Evolutionary conservation across 2,888 invertebrate genomes (phyloP).

Genomic region (Patella depressa): DNA sequence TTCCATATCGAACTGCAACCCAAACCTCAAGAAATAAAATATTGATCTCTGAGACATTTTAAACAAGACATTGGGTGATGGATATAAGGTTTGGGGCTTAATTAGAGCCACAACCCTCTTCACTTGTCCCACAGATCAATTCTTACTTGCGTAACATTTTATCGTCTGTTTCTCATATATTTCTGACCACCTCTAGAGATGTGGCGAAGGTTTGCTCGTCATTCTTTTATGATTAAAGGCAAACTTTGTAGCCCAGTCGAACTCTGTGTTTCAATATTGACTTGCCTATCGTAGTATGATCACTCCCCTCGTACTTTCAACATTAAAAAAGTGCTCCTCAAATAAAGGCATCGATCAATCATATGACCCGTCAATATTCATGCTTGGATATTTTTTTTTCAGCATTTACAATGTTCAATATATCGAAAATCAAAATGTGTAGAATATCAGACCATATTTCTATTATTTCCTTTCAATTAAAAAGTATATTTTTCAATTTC

Average conservation of each 20-base stretch:
- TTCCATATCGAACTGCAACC: background rate
- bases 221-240: slow-evolving; percentile 6
- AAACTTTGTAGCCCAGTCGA: background rate
- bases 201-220: background rate
- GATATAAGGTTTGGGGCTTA: slow-evolving; percentile 3
- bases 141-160: too few relatives aligned
- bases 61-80: background rate
- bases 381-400: too few relatives aligned
- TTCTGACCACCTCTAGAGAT: background rate
- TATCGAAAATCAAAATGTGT: too few relatives aligned
- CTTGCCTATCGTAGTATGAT: background rate
- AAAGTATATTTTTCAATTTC: too few relatives aligned
- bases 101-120: too few relatives aligned
- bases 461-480: too few relatives aligned
- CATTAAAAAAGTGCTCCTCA: slow-evolving; percentile 5
- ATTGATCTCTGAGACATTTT: slow-evolving; percentile 1
- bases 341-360: background rate
- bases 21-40: background rate
- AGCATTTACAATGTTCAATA: too few relatives aligned
- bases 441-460: too few relatives aligned
- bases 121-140: too few relatives aligned
- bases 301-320: background rate
- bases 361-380: too few relatives aligned
- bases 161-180: too few relatives aligned
- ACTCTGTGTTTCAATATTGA: background rate